Base-by-base conservation (phyloP, 2,888 invertebrate genomes). In the Lepidochitona cinerea region DNA sequence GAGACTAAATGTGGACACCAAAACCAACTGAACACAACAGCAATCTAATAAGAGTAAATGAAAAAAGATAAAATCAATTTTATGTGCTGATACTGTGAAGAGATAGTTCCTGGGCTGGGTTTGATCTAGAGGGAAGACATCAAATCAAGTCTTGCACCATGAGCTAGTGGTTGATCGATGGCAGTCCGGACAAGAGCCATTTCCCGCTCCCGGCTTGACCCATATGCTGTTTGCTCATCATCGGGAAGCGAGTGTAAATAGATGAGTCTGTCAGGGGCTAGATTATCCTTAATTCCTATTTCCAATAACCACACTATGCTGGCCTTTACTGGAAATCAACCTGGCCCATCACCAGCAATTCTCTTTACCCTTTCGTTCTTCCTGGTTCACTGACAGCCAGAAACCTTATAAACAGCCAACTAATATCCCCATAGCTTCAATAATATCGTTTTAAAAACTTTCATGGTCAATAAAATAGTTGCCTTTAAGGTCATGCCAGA, bases 41-140 rank as follows among this genome's bases (percentile, higher is more conserved):
- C 59, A 59, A 59, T 59, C 59, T 59, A 59, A 59, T 59, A 59
- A 59, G 59, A 59, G 59, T 59, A 59, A 59, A 59, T 59, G 59
- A 59, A 59, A 59, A 59, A 59, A 59, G 59, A 59, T 59, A 59
- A 59, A 59, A 59, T 59, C 59, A 59, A 59, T 59, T 59, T 59
- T 59, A 59, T 59, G 59, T 29, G 59, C 59, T 59, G 59, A 59
- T 59, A 59, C 59, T 59, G 59, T 59, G 59, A 59, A 59, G 59
- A 59, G 59, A 59, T 59, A 59, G 59, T 59, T 59, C 23, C 59
- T 59, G 59, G 26, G 29, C 23, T 29, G 26, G 32, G 59, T 14
- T 59, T 23, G 12, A 29, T 14, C 59, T 59, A 32, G 59, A 59
- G 59, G 59, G 59, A 59, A 59, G 59, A 59, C 59, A 9, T 59